Conservation (phyloP, 2,113 vertebrate genomes). For the Malurus elegans region DNA sequence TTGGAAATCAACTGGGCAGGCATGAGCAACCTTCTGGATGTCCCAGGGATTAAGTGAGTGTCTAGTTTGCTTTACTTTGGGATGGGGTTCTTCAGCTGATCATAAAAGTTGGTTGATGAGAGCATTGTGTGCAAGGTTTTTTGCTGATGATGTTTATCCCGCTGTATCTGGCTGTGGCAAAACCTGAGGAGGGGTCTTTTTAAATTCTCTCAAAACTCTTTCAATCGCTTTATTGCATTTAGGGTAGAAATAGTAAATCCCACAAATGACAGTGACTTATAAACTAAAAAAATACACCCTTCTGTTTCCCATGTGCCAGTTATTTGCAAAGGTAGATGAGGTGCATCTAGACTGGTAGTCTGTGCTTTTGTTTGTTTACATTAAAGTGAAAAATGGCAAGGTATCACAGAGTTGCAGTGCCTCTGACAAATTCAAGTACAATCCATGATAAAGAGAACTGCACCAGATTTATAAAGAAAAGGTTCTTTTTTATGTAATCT, state of each 20-base stretch:
- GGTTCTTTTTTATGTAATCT: not conserved
- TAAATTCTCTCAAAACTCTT: not conserved
- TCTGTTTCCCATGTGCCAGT: not conserved
- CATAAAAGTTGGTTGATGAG: not conserved
- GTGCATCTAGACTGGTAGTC: not conserved
- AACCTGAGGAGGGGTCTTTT: not conserved
- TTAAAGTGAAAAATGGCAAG: not conserved
- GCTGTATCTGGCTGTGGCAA: not conserved
- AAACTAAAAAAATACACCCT: not conserved
- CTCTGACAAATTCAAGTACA: not conserved
- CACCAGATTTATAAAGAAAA: not conserved
- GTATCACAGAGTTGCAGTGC: not conserved
- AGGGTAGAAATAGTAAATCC: not conserved
- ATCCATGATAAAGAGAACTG: not conserved
- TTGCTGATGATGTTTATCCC: not conserved
- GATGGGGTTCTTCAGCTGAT: not conserved
- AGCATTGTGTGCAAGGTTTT: not conserved
- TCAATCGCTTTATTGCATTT: not conserved
- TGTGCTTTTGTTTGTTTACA: not conserved
- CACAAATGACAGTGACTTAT: not conserved
- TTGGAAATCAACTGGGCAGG: slow-evolving; percentile 94
- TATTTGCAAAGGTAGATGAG: not conserved
- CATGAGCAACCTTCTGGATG: slow-evolving; percentile 89
- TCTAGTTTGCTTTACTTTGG: not conserved
- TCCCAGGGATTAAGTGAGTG: slow-evolving; percentile 86